phyloP scores from a whole-genome alignment of 1,140 invertebrate species.

The Ceratoteleas bidentatus region DNA sequence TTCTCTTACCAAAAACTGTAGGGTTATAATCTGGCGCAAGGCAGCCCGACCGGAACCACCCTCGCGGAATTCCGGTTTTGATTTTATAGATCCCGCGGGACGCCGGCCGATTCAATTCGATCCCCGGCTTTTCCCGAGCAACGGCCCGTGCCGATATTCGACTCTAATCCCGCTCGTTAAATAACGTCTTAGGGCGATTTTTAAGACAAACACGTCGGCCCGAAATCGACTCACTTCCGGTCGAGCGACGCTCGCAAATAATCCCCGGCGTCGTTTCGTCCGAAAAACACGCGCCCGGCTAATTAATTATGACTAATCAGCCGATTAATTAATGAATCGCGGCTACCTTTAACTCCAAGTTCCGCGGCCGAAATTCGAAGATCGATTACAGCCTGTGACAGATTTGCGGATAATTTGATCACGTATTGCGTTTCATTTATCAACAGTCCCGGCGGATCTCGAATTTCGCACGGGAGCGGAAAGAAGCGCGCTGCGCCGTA shows the following conservation, averaged over 20 bases:
- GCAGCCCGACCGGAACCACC: neutral
- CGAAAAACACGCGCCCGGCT: too few species aligned
- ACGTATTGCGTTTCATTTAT: constrained; percentile 3
- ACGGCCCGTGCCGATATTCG: constrained; percentile 39
- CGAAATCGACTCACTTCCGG: neutral
- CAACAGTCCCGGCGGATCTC: neutral
- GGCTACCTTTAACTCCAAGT: too few species aligned
- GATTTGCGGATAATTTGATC: neutral
- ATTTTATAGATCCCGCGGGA: constrained; percentile 54
- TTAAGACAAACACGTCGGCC: constrained; percentile 30
- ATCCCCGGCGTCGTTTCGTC: too few species aligned
- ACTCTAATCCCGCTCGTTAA: constrained; percentile 46
- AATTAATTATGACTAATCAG: too few species aligned
- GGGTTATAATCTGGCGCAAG: constrained; percentile 51
- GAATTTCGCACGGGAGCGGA: constrained; percentile 12
- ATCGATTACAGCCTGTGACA: neutral
- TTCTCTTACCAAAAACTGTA: constrained; percentile 52
- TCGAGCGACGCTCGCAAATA: neutral
- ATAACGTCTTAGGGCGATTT: constrained; percentile 38
- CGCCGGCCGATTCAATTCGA: constrained; percentile 52
- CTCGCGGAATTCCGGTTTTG: constrained; percentile 43
- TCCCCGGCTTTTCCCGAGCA: constrained; percentile 39
- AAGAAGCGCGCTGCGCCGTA: constrained; percentile 1
- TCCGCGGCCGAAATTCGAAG: neutral
- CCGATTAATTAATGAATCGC: too few species aligned